A percentile compares a stretch with the other conserved stretches of the same genome.
These are phyloP conservation scores for Clarias batrachus DNA, from an alignment of 2,113 vertebrate species.

Conservation along the genomic window DNA sequence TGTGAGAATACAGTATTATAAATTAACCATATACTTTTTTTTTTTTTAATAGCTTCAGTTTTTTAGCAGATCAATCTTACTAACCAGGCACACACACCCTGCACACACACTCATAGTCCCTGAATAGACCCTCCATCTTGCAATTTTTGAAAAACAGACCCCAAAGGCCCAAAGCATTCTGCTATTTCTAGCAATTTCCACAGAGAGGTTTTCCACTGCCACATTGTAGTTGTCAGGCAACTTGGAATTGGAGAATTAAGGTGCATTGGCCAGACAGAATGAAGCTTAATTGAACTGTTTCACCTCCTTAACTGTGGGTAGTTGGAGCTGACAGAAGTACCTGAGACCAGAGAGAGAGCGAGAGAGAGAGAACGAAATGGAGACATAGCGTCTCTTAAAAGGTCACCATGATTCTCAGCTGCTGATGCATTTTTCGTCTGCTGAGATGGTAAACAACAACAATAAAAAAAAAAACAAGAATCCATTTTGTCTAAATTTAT, in stretches of 20 bases:
- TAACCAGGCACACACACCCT: not conserved
- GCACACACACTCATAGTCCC: not conserved
- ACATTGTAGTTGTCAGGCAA: constrained; percentile 40
- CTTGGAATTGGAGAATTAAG: constrained; percentile 43
- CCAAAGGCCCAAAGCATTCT: not conserved
- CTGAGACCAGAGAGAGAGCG: not conserved
- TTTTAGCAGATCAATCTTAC: too few species aligned
- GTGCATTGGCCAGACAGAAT: constrained; percentile 40
- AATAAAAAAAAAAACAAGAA: not conserved
- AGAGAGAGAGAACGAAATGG: not conserved
- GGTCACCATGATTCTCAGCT: not conserved
- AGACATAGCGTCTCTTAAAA: constrained; percentile 39
- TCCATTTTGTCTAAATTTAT: not conserved
- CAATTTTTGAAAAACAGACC: not conserved
- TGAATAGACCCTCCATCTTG: not conserved
- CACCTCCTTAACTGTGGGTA: constrained; percentile 46
- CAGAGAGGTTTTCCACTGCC: constrained; percentile 34
- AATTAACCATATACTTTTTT: not conserved
- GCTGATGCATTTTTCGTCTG: constrained; percentile 16
- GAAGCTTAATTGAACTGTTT: constrained; percentile 56
- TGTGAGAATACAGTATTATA: not conserved
- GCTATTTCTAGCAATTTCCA: constrained; percentile 11
- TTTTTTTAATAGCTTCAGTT: too few species aligned
- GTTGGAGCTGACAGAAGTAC: constrained; percentile 34
- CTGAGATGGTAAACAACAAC: constrained; percentile 13